Percentiles rank a stretch among this genome's conserved stretches.
These are phyloP conservation scores for Conus canariensis DNA, from an alignment of 2,888 invertebrate species.

Conservation along the genomic window DNA sequence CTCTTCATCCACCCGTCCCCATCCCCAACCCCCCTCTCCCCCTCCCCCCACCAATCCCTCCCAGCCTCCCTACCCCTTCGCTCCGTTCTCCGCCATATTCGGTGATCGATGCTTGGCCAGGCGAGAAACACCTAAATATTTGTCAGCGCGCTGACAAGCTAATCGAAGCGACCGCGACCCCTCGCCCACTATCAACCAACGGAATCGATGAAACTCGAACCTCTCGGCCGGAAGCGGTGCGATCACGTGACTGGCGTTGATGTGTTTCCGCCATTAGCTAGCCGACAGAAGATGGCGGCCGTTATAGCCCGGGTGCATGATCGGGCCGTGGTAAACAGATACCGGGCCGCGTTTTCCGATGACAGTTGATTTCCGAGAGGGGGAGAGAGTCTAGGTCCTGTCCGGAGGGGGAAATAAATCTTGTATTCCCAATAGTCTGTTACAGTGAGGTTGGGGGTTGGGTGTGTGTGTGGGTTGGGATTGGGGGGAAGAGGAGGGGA, in stretches of 20 bases:
- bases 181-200: slow-evolving; percentile 42
- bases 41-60: not conserved
- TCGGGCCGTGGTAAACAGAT: slow-evolving; percentile 47
- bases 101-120: slow-evolving; percentile 38
- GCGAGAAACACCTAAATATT: slow-evolving; percentile 53
- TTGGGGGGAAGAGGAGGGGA: too few relatives aligned
- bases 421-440: too few relatives aligned
- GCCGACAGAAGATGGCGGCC: slow-evolving; percentile 37
- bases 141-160: slow-evolving; percentile 49
- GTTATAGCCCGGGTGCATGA: slow-evolving; percentile 48
- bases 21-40: not conserved
- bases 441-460: too few relatives aligned
- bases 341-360: slow-evolving; percentile 45
- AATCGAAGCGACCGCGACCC: slow-evolving; percentile 47
- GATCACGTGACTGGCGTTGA: slow-evolving; percentile 52
- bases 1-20: not conserved
- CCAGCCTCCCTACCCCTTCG: not conserved
- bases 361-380: slow-evolving; percentile 51
- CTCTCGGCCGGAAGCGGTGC: slow-evolving; percentile 49
- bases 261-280: slow-evolving; percentile 50
- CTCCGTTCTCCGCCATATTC: not conserved
- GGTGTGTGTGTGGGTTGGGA: too few relatives aligned
- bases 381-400: slow-evolving; percentile 34
- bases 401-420: slow-evolving; percentile 21
- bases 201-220: slow-evolving; percentile 51